phyloP scores from a whole-genome alignment of 2,797 vertebrate species.

The Synanceia verrucosa region DNA sequence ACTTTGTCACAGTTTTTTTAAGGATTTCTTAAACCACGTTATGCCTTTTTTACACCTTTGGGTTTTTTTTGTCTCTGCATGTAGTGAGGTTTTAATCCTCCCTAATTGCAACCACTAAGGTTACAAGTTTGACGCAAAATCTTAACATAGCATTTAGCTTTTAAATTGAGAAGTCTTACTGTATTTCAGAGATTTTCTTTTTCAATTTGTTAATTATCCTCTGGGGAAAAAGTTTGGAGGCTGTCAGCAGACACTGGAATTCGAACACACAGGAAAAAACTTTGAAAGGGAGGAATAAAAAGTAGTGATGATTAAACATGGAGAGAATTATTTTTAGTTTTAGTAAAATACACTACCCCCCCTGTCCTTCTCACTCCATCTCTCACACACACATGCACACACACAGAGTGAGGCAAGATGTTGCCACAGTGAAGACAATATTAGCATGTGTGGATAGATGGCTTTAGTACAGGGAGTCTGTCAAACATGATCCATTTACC shows the following conservation, averaged over 20 bases:
- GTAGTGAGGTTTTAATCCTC: not conserved
- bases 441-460: conserved; percentile 82
- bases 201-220: not conserved
- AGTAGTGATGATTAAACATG: not conserved
- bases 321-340: not conserved
- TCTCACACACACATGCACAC: conserved; percentile 26
- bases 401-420: conserved; percentile 48
- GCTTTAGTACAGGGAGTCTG: conserved; percentile 78
- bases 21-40: not conserved
- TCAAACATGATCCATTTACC: conserved; percentile 82
- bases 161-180: no score
- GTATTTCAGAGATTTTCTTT: not conserved
- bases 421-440: conserved; percentile 67
- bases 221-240: not conserved
- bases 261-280: no score
- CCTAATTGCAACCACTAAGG: not conserved
- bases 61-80: not conserved
- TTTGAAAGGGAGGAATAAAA: not conserved
- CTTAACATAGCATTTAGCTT: not conserved
- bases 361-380: not conserved
- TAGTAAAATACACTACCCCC: not conserved
- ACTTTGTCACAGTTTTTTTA: not conserved
- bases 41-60: not conserved
- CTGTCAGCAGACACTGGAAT: no score
- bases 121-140: not conserved